Conservation (phyloP, 2,797 vertebrate genomes). For the Emys orbicularis region DNA sequence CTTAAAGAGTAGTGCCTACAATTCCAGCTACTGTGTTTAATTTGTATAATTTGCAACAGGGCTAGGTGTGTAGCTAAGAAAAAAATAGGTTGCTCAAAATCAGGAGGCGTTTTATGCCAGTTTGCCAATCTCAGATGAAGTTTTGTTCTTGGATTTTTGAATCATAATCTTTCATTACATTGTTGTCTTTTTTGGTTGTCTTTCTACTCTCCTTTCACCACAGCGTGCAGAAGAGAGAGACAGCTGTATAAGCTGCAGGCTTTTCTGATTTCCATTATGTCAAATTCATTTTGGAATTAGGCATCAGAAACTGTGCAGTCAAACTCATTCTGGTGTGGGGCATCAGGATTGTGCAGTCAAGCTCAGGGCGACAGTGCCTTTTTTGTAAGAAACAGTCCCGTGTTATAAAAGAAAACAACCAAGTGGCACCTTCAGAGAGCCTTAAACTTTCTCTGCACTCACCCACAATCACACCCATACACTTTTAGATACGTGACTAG, state of each 20-base stretch:
- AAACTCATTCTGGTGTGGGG: constrained; percentile 73
- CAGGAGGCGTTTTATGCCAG: background rate
- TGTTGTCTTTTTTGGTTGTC: background rate
- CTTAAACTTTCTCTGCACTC: constrained; percentile 28
- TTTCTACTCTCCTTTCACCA: background rate
- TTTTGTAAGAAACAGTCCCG: constrained; percentile 16
- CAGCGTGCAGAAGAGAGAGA: constrained; percentile 17
- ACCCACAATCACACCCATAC: background rate
- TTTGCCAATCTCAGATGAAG: background rate
- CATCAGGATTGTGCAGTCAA: constrained; percentile 68
- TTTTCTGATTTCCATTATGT: constrained; percentile 77
- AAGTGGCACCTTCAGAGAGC: background rate
- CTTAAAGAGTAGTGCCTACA: background rate
- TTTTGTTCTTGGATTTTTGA: constrained; percentile 13
- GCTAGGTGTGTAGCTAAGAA: background rate
- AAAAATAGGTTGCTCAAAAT: background rate
- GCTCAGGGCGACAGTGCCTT: constrained; percentile 44
- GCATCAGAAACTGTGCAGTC: constrained; percentile 70
- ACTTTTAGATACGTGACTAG: background rate
- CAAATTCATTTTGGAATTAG: constrained; percentile 72
- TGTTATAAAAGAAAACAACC: background rate
- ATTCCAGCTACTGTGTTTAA: background rate
- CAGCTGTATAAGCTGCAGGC: constrained; percentile 63
- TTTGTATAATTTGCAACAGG: background rate
- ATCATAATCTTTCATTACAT: background rate